phyloP scores from a whole-genome alignment of 2,113 vertebrate genomes.

The Saccopteryx bilineata region DNA sequence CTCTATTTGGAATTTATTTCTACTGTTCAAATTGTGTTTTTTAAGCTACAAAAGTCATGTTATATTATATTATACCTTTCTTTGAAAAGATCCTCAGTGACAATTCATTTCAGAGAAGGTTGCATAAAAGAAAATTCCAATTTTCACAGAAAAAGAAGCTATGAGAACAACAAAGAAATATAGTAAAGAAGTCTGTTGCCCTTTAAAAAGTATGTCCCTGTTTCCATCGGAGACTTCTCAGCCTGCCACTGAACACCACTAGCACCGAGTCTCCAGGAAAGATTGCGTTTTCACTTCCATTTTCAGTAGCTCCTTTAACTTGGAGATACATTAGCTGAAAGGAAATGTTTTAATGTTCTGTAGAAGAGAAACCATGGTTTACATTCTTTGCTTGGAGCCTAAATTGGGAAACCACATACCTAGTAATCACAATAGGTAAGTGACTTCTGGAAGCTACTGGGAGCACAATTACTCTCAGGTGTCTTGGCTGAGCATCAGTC shows the following conservation, averaged over 20 bases:
- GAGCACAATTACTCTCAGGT: not conserved
- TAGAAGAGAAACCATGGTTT: not conserved
- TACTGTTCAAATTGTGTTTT: not conserved
- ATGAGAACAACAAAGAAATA: not conserved
- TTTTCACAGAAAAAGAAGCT: not conserved
- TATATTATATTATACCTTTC: slow-evolving; percentile 17
- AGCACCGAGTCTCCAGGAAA: not conserved
- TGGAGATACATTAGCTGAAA: not conserved
- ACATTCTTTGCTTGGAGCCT: not conserved
- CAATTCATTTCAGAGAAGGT: not conserved
- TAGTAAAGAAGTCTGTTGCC: not conserved
- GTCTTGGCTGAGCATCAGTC: not conserved
- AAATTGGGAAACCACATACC: slow-evolving; percentile 10
- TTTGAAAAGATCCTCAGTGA: not conserved
- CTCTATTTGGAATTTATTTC: slow-evolving; percentile 41
- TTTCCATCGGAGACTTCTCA: not conserved
- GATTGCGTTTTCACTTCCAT: not conserved
- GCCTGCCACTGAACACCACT: not conserved
- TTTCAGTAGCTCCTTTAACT: not conserved
- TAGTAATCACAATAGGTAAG: not conserved
- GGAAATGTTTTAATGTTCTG: not conserved
- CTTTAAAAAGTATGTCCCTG: not conserved
- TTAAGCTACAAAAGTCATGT: not conserved
- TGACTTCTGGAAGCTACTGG: not conserved
- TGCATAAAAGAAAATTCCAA: not conserved